A percentile compares a stretch with the other conserved stretches of the same genome.
phyloP scores from a whole-genome alignment of 1,140 invertebrate species.

The Drosophila tristis region DNA sequence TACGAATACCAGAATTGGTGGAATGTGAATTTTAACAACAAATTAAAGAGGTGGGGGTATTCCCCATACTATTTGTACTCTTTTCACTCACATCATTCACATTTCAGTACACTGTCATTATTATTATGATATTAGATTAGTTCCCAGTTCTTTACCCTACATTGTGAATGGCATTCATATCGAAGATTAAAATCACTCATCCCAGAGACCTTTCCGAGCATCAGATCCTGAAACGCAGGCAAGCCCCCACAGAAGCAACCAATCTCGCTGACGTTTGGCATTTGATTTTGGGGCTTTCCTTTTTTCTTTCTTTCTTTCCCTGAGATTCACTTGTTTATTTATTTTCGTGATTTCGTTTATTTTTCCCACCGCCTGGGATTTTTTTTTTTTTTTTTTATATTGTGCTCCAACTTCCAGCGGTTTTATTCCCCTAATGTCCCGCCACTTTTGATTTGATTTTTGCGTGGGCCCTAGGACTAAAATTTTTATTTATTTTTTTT shows the following conservation, averaged over 20 bases:
- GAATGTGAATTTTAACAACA: no score
- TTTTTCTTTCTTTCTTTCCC: conserved; percentile 37
- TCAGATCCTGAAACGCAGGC: no score
- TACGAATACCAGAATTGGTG: no score
- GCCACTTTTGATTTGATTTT: conserved; percentile 50
- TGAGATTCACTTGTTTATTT: conserved; percentile 35
- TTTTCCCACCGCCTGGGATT: conserved; percentile 30
- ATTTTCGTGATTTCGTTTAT: conserved; percentile 48
- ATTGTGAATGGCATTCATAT: no score
- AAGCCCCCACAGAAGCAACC: conserved; percentile 33
- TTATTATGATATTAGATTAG: no score
- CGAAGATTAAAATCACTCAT: conserved; percentile 27
- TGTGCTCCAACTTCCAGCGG: conserved; percentile 42
- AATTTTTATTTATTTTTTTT: conserved; percentile 8
- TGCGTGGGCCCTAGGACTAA: neutral
- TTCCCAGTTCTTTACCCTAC: no score
- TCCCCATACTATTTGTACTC: no score
- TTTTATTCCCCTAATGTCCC: conserved; percentile 35
- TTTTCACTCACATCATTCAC: no score
- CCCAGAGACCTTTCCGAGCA: no score
- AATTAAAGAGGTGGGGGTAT: no score
- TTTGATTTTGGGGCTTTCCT: conserved; percentile 39
- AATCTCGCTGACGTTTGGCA: conserved; percentile 52
- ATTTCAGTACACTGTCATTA: no score
- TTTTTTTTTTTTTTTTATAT: conserved; percentile 32